Percentiles rank a stretch among this genome's conserved stretches.
Evolutionary conservation across 2,888 invertebrate genomes (phyloP).

Genomic region (Andrena dorsata): DNA sequence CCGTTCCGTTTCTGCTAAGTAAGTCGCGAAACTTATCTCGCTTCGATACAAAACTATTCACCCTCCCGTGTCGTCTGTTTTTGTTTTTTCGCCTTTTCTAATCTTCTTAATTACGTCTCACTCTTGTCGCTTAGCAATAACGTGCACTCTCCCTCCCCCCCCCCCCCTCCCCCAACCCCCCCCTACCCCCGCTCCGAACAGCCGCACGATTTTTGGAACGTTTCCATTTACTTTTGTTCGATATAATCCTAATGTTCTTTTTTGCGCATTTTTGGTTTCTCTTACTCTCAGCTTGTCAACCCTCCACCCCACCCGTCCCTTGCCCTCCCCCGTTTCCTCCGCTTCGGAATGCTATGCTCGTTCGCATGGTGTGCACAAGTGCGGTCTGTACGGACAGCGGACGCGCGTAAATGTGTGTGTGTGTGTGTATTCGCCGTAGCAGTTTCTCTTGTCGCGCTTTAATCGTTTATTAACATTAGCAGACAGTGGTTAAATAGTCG

Average conservation of each 20-base stretch:
- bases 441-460: conserved; percentile 33
- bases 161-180: no score
- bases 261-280: conserved; percentile 1
- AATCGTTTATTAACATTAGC: conserved; percentile 59
- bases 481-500: conserved; percentile 65
- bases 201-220: conserved; percentile 71
- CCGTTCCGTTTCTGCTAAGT: conserved; percentile 44
- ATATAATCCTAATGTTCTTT: conserved; percentile 67
- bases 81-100: conserved; percentile 36
- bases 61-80: conserved; percentile 43
- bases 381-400: conserved; percentile 34
- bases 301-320: no score
- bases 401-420: conserved; percentile 39
- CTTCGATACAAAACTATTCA: conserved; percentile 74
- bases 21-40: conserved; percentile 47
- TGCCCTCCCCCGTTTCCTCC: background rate
- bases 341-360: conserved; percentile 19
- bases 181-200: conserved; percentile 45
- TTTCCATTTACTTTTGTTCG: conserved; percentile 10
- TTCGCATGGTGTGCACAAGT: conserved; percentile 29
- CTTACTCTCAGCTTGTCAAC: background rate
- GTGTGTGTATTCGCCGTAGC: conserved; percentile 47
- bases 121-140: conserved; percentile 74
- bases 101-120: conserved; percentile 72
- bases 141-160: conserved; percentile 54